Evolutionary conservation across 2,888 invertebrate species (phyloP).

Genomic region (Scaeva pyrastri): DNA sequence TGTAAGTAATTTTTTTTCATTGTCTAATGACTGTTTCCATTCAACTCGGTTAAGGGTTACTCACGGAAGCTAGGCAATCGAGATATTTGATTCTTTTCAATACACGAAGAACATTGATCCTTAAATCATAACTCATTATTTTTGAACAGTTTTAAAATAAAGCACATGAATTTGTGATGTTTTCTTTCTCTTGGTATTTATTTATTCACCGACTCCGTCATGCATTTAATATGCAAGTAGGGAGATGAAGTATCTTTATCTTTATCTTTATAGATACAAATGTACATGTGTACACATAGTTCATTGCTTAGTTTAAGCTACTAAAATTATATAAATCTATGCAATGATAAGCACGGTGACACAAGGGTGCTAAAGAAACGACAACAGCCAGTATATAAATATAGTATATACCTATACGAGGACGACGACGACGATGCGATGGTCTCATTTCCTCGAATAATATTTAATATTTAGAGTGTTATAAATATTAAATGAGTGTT

Average conservation of each 20-base stretch:
- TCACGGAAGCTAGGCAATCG: too few species aligned
- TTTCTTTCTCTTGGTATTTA: neutral
- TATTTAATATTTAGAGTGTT: slow-evolving; percentile 84
- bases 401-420: neutral
- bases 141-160: neutral
- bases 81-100: neutral
- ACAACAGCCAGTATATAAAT: slow-evolving; percentile 12
- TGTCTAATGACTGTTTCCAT: too few species aligned
- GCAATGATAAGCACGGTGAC: neutral
- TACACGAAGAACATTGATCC: neutral
- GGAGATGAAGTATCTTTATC: neutral
- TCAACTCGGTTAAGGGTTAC: too few species aligned
- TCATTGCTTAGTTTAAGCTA: slow-evolving; percentile 59
- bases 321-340: slow-evolving; percentile 46
- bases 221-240: slow-evolving; percentile 8
- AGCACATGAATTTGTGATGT: slow-evolving; percentile 13
- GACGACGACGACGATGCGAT: slow-evolving; percentile 13
- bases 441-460: slow-evolving; percentile 79
- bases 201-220: slow-evolving; percentile 19
- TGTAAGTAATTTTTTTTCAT: too few species aligned
- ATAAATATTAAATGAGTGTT: slow-evolving; percentile 84
- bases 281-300: neutral
- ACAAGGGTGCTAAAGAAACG: slow-evolving; percentile 11
- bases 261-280: neutral
- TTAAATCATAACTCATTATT: neutral